Evolutionary conservation across 2,797 vertebrate genomes (phyloP), one percentile per base, ranked within the genome.

Genomic region (Lateolabrax maculatus): DNA sequence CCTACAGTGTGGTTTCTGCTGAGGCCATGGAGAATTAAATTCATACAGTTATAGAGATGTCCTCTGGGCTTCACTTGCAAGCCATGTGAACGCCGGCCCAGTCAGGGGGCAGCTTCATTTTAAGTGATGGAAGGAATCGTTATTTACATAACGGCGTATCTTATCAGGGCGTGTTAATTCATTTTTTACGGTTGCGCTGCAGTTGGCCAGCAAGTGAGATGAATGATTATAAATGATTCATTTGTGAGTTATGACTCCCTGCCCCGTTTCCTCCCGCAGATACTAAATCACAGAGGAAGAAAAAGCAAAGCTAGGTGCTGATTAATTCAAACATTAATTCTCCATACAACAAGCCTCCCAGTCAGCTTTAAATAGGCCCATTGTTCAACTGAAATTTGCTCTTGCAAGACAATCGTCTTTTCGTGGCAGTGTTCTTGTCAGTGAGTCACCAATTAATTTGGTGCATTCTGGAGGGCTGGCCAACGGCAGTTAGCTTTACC

Each of bases 311-410:
- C 86, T 84, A 85, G 89, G 75, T 85, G 80, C 71, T 91, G 83
- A 93, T 92, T 89, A 91, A 92, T 91, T 91, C 87, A 84, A 90
- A 87, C 88, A 89, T 91, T 84, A 86, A 90, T 90, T 89, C 85
- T 90, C 73, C 51, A 65, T 87, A 84, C 83, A 86, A 92, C 84
- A 84, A 86, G 87, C 87, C 89, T 90, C 68, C 63, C 75, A 89
- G 89, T 85, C 86, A 85, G 89, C 89, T 89, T 91, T 91, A 89
- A 92, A 92, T 87, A 84, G 84, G 79, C 80, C 85, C 79, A 87
- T 90, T 92, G 90, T 93, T 94, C 87, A 90, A 72, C 77, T 53
- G 77, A 71, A 88, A 85, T 77, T 71, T 13, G 13, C 78, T 81
- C 66, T 83, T 81, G 57, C 64, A 56, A 69, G 68, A 85, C 80